Base-by-base conservation (phyloP, 2,888 invertebrate species). In the Drosophila mercatorum region DNA sequence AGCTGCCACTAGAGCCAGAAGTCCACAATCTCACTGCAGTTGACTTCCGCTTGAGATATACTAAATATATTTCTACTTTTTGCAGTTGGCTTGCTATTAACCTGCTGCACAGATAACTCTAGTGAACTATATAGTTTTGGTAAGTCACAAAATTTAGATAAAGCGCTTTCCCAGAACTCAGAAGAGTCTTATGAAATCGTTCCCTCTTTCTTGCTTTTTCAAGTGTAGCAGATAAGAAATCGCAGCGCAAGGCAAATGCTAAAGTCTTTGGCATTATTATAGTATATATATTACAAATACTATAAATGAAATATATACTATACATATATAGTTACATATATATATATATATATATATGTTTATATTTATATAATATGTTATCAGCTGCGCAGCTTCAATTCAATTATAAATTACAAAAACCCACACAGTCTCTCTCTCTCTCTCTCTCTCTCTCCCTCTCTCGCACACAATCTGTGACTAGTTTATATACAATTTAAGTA, bases 351-450 rank as follows among this genome's bases (percentile, higher is more conserved):
- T 43, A 63, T 52, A 46, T n/a, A 34, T 10, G 52, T 26, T 4
- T 43, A 53, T 10, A 38, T 58, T 6, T 58, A 7, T 46, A 61
- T 36, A 58, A 53, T 52, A 52, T 53, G 55, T 63, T 72, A 76
- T 76, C 76, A 76, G 59, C 28, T 40, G 60, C 71, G 41, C 49
- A 69, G 75, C 67, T 71, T 71, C 60, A 53, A 71, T 73, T 69
- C 69, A 73, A 73, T 77, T 73, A 56, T 63, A 36, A 64, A 56
- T 59, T 66, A 71, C 47, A 44, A 26, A 63, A 41, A 51, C 57
- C 34, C 26, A 47, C 36, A 41, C 26, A 56, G 3, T 28, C 28
- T 5, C 28, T 28, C 28, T 5, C 28, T 3, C 28, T 28, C 28
- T 3, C 28, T 28, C 28, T 28, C 47, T 41, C n/a, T 41, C 43